Conservation (phyloP, 1,140 invertebrate species). For the Pentalonia nigronervosa region DNA sequence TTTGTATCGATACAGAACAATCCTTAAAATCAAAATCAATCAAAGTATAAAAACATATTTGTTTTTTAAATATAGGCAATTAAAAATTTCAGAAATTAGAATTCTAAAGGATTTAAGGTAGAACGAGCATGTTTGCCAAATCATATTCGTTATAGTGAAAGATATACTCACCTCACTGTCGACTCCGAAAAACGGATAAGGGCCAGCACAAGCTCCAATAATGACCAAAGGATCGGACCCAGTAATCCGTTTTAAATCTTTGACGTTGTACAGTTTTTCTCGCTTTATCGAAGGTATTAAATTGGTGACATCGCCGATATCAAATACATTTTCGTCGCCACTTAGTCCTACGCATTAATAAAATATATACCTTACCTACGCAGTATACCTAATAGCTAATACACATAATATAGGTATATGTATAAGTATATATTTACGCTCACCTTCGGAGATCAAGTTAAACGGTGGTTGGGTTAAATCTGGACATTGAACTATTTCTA, state of each 20-base stretch:
- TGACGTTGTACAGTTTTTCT: conserved; percentile 83
- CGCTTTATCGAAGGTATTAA: conserved; percentile 77
- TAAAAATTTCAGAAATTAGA: too few relatives aligned
- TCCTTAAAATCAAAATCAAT: too few relatives aligned
- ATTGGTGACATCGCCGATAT: conserved; percentile 86
- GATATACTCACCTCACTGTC: conserved; percentile 78
- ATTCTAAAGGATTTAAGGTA: background rate
- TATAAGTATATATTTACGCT: background rate
- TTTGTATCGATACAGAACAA: too few relatives aligned
- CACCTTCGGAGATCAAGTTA: conserved; percentile 77
- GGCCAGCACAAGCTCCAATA: conserved; percentile 89
- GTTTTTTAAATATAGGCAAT: too few relatives aligned
- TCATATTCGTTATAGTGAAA: background rate
- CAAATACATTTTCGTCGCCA: conserved; percentile 77
- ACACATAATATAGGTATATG: background rate
- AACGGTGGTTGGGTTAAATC: conserved; percentile 81
- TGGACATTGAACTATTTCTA: conserved; percentile 84
- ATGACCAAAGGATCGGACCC: conserved; percentile 72
- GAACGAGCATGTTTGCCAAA: background rate
- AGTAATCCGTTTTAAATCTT: conserved; percentile 67
- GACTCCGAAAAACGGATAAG: conserved; percentile 75
- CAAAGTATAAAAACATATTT: too few relatives aligned
- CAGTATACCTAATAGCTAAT: background rate
- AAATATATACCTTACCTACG: background rate
- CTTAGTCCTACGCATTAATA: conserved; percentile 71